Evolutionary conservation across 1,140 invertebrate species (phyloP).

Genomic region (Drosophila leontia): DNA sequence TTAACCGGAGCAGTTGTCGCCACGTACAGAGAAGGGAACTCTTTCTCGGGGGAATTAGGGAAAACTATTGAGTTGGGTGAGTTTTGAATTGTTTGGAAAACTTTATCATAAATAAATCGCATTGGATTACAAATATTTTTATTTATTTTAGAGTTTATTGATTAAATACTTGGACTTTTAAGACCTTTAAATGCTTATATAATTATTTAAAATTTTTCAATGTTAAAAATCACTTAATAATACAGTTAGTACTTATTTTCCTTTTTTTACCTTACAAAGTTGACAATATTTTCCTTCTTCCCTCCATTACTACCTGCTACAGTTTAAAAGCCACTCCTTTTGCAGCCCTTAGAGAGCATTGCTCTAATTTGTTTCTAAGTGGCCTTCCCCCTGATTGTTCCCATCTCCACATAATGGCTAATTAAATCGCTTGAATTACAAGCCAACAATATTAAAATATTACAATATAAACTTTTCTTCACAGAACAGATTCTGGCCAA

Average conservation of each 20-base stretch:
- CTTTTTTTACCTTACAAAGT: neutral
- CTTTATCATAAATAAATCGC: constrained; percentile 11
- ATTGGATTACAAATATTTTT: neutral
- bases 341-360: constrained; percentile 36
- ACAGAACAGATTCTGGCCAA: constrained; percentile 57
- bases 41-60: neutral
- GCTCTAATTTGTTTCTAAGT: constrained; percentile 80
- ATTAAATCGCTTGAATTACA: constrained; percentile 81
- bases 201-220: neutral
- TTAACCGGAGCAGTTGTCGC: constrained; percentile 43
- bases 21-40: constrained; percentile 6
- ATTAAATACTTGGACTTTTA: neutral
- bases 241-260: neutral
- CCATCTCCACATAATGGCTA: constrained; percentile 67
- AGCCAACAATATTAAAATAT: constrained; percentile 82
- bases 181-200: neutral
- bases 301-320: constrained; percentile 20
- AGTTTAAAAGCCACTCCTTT: constrained; percentile 3
- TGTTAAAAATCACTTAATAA: neutral
- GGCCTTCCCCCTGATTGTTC: constrained; percentile 16
- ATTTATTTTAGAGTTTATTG: no score
- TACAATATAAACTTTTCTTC: constrained; percentile 77
- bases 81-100: constrained; percentile 1
- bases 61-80: constrained; percentile 16
- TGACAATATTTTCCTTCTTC: constrained; percentile 17